Conservation (phyloP, 2,113 vertebrate species). For the Cercopithecus mona region DNA sequence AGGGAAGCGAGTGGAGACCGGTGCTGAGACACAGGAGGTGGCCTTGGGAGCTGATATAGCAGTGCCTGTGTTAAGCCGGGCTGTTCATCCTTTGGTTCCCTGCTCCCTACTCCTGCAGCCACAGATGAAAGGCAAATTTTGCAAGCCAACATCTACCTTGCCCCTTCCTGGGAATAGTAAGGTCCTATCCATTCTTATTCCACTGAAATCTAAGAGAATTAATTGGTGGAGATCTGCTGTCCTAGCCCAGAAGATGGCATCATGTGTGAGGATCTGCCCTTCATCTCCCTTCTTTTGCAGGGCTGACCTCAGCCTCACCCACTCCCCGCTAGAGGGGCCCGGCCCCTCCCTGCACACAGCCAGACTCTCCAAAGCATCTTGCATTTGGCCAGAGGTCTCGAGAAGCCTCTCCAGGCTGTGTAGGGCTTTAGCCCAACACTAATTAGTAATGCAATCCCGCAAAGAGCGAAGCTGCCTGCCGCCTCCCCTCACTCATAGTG, state of each 20-base stretch:
- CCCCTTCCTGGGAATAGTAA: background rate
- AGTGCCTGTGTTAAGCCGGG: fast-evolving
- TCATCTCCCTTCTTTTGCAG: slow-evolving; percentile 36
- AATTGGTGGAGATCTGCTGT: background rate
- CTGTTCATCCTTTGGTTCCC: background rate
- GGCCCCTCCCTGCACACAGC: background rate
- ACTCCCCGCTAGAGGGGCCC: background rate
- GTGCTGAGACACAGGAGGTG: background rate
- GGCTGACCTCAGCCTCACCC: background rate
- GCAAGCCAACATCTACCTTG: background rate
- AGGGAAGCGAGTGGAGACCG: background rate
- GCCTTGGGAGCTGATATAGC: fast-evolving
- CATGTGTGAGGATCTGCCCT: background rate
- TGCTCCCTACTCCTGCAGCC: background rate
- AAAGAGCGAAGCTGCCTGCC: slow-evolving; percentile 89
- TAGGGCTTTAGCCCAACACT: slow-evolving; percentile 84
- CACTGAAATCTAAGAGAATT: background rate
- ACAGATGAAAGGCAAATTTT: background rate
- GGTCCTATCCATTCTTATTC: background rate
- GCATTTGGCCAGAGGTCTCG: slow-evolving; percentile 69
- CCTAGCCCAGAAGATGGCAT: background rate
- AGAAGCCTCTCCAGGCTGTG: slow-evolving; percentile 60
- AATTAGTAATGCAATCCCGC: slow-evolving; percentile 96
- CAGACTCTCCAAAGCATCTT: slow-evolving; percentile 67
- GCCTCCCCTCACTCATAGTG: slow-evolving; percentile 91